Evolutionary conservation across 1,140 invertebrate genomes (phyloP).

Genomic region (Cylas formicarius): DNA sequence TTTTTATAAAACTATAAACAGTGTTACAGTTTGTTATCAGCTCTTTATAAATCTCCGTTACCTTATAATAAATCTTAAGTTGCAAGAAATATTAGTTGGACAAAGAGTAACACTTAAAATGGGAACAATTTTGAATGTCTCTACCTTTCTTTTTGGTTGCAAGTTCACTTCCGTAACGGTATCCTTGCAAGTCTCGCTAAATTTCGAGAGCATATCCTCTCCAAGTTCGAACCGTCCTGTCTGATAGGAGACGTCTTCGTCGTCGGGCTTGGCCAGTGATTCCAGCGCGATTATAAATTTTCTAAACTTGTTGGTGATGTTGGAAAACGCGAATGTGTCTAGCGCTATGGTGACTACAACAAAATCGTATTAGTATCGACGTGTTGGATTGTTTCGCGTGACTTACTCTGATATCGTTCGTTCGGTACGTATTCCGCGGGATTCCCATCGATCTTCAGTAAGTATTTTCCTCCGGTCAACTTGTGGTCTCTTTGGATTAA

Average conservation of each 20-base stretch:
- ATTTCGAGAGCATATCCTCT: conserved; percentile 56
- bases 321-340: conserved; percentile 4
- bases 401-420: conserved; percentile 15
- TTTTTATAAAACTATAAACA: no score
- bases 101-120: not conserved
- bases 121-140: conserved; percentile 27
- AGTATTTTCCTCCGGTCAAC: conserved; percentile 7
- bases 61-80: no score
- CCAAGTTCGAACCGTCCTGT: conserved; percentile 55
- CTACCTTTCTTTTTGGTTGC: conserved; percentile 59
- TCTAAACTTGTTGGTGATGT: conserved; percentile 21
- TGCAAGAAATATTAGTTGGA: no score
- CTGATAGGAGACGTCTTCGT: conserved; percentile 7
- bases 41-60: no score
- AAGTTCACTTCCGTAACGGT: conserved; percentile 63
- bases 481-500: conserved; percentile 3
- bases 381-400: not conserved
- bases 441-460: conserved; percentile 14
- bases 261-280: conserved; percentile 10
- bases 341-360: conserved; percentile 14
- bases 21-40: no score
- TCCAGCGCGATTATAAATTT: conserved; percentile 25
- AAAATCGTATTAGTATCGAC: not conserved
- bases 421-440: conserved; percentile 15
- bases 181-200: conserved; percentile 67